A percentile compares a stretch with the other conserved stretches of the same genome.
These are phyloP conservation scores for Chironomus striatipennis DNA, from an alignment of 1,140 invertebrate species.

Conservation along the genomic window DNA sequence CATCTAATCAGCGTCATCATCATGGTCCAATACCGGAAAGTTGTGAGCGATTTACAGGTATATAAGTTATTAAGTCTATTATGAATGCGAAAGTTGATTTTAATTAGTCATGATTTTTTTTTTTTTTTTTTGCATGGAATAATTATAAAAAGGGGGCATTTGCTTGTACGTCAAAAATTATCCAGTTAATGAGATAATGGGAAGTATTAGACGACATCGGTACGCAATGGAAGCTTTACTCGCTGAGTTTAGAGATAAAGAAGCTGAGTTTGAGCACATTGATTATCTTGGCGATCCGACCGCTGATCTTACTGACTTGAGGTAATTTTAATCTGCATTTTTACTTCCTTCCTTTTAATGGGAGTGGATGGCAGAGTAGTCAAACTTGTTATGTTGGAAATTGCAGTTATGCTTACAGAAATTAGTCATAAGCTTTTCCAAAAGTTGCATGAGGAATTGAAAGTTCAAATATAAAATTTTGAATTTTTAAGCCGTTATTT, in stretches of 20 bases:
- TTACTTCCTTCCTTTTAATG: too few species aligned
- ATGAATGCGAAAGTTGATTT: not conserved
- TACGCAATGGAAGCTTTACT: slow-evolving; percentile 58
- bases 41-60: slow-evolving; percentile 65
- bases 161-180: slow-evolving; percentile 67
- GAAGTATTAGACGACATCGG: slow-evolving; percentile 60
- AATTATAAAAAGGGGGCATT: slow-evolving; percentile 36
- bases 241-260: slow-evolving; percentile 54
- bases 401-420: too few species aligned
- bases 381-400: too few species aligned
- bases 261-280: slow-evolving; percentile 35
- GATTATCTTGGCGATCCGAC: slow-evolving; percentile 36
- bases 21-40: slow-evolving; percentile 31
- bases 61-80: slow-evolving; percentile 29
- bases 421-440: too few species aligned
- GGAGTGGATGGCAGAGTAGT: too few species aligned
- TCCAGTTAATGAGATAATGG: slow-evolving; percentile 70
- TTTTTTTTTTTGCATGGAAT: not conserved
- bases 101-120: not conserved
- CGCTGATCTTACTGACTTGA: not conserved
- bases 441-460: too few species aligned
- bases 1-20: slow-evolving; percentile 27
- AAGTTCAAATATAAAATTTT: too few species aligned
- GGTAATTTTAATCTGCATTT: not conserved
- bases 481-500: too few species aligned